These are phyloP conservation scores for Anarrhichthys ocellatus DNA, from an alignment of 2,113 vertebrate genomes.

Conservation along the genomic window DNA sequence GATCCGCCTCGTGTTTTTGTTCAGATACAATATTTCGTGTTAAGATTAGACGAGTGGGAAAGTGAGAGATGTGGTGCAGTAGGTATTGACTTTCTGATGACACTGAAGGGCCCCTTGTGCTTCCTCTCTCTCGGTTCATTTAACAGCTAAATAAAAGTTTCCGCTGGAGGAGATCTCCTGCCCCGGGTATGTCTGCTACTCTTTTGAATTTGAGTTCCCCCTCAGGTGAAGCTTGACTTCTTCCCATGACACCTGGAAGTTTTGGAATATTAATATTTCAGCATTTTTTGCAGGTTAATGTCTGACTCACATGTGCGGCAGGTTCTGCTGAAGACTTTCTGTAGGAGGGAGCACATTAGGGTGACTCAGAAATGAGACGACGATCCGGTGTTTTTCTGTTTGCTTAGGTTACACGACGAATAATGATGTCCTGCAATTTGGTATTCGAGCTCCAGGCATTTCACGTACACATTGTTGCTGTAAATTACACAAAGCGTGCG, in stretches of 20 bases:
- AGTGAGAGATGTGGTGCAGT: too few relatives aligned
- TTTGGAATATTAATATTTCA: conserved; percentile 36
- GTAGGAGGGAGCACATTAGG: background rate
- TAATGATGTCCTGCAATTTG: background rate
- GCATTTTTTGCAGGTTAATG: background rate
- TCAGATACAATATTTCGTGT: too few relatives aligned
- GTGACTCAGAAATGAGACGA: background rate
- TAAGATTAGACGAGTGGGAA: too few relatives aligned
- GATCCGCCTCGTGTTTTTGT: too few relatives aligned
- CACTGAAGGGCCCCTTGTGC: too few relatives aligned
- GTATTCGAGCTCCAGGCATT: background rate
- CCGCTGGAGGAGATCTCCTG: background rate
- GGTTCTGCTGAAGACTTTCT: background rate
- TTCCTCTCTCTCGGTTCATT: conserved; percentile 11
- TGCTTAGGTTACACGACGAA: background rate
- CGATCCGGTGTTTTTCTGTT: background rate
- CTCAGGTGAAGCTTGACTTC: background rate
- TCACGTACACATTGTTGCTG: background rate
- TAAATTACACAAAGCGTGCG: background rate
- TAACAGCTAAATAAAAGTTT: conserved; percentile 15
- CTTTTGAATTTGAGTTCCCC: background rate
- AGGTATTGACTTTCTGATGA: too few relatives aligned
- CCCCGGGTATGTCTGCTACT: background rate
- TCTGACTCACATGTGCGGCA: background rate
- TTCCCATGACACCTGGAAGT: conserved; percentile 16